Conservation (phyloP, 2,113 vertebrate species). For the Neogobius melanostomus region DNA sequence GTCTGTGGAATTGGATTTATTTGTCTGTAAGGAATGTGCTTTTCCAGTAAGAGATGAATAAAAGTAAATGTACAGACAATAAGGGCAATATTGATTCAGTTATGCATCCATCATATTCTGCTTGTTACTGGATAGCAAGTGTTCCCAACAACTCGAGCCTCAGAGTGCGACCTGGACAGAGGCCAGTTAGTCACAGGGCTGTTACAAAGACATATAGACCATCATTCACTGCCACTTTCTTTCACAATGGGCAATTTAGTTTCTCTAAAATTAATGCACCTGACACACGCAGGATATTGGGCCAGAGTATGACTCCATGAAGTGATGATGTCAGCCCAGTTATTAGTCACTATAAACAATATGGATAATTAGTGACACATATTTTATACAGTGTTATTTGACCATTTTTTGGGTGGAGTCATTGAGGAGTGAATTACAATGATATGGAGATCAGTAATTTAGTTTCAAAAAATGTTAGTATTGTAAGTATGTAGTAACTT, state of each 20-base stretch:
- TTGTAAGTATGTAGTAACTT: too few species aligned
- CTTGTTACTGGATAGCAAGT: background rate
- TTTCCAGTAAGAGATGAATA: background rate
- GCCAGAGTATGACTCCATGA: background rate
- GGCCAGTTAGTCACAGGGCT: background rate
- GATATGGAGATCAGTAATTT: too few species aligned
- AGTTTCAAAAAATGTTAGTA: too few species aligned
- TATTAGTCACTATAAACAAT: background rate
- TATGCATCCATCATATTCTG: background rate
- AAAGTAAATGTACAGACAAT: constrained; percentile 2
- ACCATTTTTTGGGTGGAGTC: too few species aligned
- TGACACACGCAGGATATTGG: background rate
- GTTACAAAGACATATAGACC: background rate
- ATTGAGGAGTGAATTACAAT: too few species aligned
- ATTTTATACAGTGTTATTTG: background rate
- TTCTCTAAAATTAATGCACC: background rate
- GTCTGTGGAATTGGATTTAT: constrained; percentile 1
- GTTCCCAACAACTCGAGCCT: background rate
- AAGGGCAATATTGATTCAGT: background rate
- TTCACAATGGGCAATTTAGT: background rate
- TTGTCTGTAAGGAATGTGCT: background rate
- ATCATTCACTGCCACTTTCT: background rate
- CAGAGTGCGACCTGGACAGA: background rate
- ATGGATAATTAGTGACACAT: too few species aligned
- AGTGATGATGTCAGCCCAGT: background rate